Percentiles rank a stretch among this genome's conserved stretches.
These are phyloP conservation scores for Rattus rattus DNA, from an alignment of 2,113 vertebrate species.

Conservation along the genomic window DNA sequence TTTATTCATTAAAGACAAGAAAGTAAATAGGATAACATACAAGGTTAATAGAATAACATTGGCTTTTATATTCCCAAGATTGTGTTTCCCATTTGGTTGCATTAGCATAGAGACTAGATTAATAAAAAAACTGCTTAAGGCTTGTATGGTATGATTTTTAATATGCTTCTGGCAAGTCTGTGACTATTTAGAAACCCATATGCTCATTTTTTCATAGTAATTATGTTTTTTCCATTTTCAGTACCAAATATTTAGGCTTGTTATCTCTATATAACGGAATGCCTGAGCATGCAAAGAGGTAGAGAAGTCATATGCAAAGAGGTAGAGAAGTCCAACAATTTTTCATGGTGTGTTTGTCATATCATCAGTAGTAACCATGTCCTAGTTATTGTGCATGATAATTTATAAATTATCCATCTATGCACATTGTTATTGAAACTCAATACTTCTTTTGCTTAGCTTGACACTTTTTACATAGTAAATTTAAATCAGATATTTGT, in stretches of 20 bases:
- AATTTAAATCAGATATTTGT: background rate
- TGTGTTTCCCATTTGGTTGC: slow-evolving; percentile 70
- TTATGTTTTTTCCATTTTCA: slow-evolving; percentile 64
- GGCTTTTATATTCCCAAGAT: slow-evolving; percentile 73
- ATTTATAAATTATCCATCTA: background rate
- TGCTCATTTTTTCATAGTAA: slow-evolving; percentile 61
- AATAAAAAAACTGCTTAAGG: slow-evolving; percentile 71
- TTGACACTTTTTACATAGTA: background rate
- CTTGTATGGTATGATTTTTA: slow-evolving; percentile 70
- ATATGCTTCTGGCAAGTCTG: slow-evolving; percentile 67
- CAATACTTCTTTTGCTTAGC: background rate
- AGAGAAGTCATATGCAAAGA: background rate
- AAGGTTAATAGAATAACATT: slow-evolving; percentile 80
- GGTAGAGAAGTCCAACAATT: background rate
- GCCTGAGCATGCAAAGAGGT: background rate
- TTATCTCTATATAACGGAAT: slow-evolving; percentile 37
- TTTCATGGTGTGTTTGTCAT: background rate
- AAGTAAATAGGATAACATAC: slow-evolving; percentile 80
- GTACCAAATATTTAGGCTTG: slow-evolving; percentile 68
- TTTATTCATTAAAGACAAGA: slow-evolving; percentile 83
- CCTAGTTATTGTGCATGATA: background rate
- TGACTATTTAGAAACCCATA: slow-evolving; percentile 59
- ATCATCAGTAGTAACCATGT: background rate
- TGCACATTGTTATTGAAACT: background rate
- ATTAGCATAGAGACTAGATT: slow-evolving; percentile 74